phyloP scores from a whole-genome alignment of 2,797 vertebrate species.

The Halcyon leucocephala region DNA sequence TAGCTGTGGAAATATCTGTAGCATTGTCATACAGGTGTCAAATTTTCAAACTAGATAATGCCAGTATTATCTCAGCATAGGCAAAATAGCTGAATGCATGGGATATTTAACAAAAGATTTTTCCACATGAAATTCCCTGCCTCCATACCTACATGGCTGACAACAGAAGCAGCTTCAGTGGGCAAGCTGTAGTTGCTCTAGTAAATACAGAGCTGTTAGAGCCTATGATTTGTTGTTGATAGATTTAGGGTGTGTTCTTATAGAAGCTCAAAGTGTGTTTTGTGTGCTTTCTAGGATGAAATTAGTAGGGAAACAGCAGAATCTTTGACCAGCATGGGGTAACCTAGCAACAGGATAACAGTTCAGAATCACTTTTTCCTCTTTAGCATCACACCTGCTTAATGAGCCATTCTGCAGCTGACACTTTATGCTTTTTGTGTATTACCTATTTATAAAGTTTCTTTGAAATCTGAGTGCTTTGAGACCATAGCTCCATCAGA shows the following conservation, averaged over 20 bases:
- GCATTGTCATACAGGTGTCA: background rate
- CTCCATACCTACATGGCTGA: background rate
- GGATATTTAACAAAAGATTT: background rate
- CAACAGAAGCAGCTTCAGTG: background rate
- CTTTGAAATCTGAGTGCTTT: background rate
- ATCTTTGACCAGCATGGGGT: background rate
- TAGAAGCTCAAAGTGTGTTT: background rate
- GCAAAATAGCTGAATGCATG: background rate
- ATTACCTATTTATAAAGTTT: background rate
- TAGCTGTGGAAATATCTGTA: background rate
- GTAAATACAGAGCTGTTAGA: background rate
- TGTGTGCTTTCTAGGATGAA: background rate
- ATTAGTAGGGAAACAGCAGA: background rate
- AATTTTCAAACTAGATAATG: background rate
- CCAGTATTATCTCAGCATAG: background rate
- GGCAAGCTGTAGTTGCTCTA: background rate
- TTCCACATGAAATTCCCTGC: background rate
- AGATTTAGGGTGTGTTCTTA: background rate
- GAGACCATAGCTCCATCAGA: background rate
- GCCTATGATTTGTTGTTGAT: background rate
- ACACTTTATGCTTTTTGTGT: background rate
- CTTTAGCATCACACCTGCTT: background rate
- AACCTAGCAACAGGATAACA: slow-evolving; percentile 28
- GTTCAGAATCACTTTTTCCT: background rate
- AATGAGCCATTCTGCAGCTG: background rate